Base-by-base conservation (phyloP, 92 coral and sea anemone genomes). In the Pocillopora meandrina region DNA sequence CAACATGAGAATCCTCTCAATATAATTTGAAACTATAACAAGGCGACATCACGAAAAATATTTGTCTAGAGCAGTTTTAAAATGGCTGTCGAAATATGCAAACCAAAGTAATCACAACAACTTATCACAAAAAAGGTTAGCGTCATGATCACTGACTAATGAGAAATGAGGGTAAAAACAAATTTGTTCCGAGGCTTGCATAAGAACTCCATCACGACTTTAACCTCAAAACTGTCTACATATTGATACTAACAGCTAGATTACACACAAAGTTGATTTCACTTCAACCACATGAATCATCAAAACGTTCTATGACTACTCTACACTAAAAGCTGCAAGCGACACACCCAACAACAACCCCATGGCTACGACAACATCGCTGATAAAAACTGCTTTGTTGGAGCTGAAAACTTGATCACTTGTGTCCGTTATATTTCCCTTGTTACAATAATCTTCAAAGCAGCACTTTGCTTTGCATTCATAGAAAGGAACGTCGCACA, bases 381-480 rank as follows among this genome's bases (percentile, higher is more conserved):
- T 66, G 71, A 26, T 66, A 66, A 3, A 33, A 66, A 26, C 35
- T 66, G 42, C 16, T 10, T 66, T 23, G 2, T 34, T 36, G 26
- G 71, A 26, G 47, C 42, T 66, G 71, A 42, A 66, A n/a, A 5
- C 71, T 12, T 23, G 18, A 6, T 3, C 35, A 23, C 17, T 11
- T 66, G 18, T 66, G 15, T 26, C 71, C 36, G 21, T 47, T 0
- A 66, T 26, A 66, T 66, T 12, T 66, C 71, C 71, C 17, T 66
- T 66, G 71, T 66, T 66, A 42, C 71, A 66, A 2, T 66, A 13
- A 17, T 66, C 71, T 66, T 36, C 71, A 66, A 10, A 21, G 33
- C 71, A 66, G 5, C 71, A 66, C 71, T 66, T 66, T 23, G 17
- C 71, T 26, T 11, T 66, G 35, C 71, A 66, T 66, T 66, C 71